Percentiles rank a stretch among this genome's conserved stretches.
Conservation (phyloP, 2,113 vertebrate genomes). For the Macrotis lagotis region DNA sequence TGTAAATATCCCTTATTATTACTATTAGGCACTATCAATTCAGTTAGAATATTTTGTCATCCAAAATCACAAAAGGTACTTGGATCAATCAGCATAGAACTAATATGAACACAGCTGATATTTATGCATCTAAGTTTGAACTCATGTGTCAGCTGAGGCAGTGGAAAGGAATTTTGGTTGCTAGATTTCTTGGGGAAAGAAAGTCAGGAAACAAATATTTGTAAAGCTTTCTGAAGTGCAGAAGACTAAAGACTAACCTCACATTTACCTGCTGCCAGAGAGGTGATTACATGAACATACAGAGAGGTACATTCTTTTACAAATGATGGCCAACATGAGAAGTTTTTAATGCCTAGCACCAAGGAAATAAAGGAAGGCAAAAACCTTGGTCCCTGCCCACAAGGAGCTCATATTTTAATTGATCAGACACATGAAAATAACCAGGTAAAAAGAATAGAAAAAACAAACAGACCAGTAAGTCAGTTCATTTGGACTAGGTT, state of each 20-base stretch:
- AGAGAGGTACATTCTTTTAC: neutral
- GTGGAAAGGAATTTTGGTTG: neutral
- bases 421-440: neutral
- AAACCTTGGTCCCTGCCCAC: neutral
- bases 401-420: neutral
- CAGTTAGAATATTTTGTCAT: constrained; percentile 47
- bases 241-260: neutral
- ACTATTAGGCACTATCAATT: constrained; percentile 66
- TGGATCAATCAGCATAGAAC: neutral
- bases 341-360: neutral
- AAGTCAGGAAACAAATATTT: neutral
- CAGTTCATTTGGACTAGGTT: neutral
- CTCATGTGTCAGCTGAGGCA: neutral
- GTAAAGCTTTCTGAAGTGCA: neutral
- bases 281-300: neutral
- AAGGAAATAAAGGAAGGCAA: neutral
- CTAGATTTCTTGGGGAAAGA: neutral
- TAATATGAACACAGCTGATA: neutral
- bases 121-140: neutral
- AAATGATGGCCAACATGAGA: neutral
- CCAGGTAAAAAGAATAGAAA: neutral
- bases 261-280: neutral
- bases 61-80: neutral
- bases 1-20: neutral
- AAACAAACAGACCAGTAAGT: neutral